Conservation (phyloP, 2,113 vertebrate species). For the Columbina picui region DNA sequence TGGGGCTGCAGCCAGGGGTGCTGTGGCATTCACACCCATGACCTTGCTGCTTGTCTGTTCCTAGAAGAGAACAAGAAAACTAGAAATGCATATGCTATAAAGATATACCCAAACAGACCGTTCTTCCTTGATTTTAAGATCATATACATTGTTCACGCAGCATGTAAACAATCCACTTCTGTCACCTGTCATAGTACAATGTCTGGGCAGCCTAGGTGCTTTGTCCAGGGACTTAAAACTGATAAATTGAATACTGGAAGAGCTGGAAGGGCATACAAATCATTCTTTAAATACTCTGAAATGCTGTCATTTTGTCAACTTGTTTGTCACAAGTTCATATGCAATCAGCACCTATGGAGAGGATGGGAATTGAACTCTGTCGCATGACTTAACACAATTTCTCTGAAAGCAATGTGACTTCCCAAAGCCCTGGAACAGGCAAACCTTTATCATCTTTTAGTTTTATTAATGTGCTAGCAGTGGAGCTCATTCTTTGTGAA, state of each 20-base stretch:
- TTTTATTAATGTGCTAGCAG: not conserved
- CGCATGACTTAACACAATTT: not conserved
- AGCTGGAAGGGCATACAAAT: not conserved
- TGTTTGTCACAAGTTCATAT: not conserved
- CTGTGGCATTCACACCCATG: accelerated
- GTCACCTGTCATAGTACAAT: not conserved
- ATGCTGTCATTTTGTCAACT: not conserved
- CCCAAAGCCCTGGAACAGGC: not conserved
- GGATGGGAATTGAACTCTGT: not conserved
- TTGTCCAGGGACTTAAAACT: not conserved
- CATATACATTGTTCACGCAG: not conserved
- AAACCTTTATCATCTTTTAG: not conserved
- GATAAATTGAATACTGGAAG: not conserved
- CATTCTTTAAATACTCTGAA: not conserved
- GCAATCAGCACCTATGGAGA: not conserved
- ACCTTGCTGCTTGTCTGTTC: not conserved
- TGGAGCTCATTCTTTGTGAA: not conserved
- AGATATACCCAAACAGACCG: not conserved
- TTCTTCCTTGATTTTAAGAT: not conserved
- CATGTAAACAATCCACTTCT: not conserved
- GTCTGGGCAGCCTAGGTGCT: not conserved
- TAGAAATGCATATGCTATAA: accelerated
- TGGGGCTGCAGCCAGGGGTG: accelerated
- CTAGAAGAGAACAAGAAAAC: not conserved
- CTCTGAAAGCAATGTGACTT: not conserved